Conservation (phyloP, 2,113 vertebrate genomes). For the Oceanites oceanicus region DNA sequence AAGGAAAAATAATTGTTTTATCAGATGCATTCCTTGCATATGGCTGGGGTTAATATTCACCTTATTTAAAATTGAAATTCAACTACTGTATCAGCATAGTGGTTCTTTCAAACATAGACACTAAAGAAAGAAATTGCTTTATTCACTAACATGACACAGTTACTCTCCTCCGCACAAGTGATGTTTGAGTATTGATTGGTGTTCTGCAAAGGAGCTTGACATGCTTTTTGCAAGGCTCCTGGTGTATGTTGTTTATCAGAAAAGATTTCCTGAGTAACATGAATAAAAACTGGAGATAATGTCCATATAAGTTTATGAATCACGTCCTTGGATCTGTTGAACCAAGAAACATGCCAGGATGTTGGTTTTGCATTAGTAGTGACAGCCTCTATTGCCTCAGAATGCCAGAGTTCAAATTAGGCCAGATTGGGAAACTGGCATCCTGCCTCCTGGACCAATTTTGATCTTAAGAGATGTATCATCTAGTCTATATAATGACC, state of each 20-base stretch:
- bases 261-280: not conserved
- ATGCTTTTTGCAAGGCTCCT: not conserved
- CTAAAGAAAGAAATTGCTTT: not conserved
- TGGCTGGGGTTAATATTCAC: conserved; percentile 2
- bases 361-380: not conserved
- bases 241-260: not conserved
- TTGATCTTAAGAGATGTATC: not conserved
- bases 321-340: not conserved
- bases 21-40: not conserved
- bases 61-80: conserved; percentile 38
- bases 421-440: not conserved
- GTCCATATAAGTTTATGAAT: not conserved
- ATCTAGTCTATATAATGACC: not conserved
- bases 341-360: not conserved
- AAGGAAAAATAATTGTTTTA: conserved; percentile 40
- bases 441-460: not conserved
- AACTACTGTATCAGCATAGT: not conserved
- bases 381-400: not conserved
- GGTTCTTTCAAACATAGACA: not conserved
- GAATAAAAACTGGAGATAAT: not conserved
- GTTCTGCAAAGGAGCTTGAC: not conserved
- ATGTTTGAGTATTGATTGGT: conserved; percentile 9
- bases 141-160: not conserved
- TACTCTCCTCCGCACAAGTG: not conserved
- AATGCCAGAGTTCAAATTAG: not conserved